Percentiles rank a stretch among this genome's conserved stretches.
Conservation (phyloP, 1,140 invertebrate species). For the Sitodiplosis mosellana region DNA sequence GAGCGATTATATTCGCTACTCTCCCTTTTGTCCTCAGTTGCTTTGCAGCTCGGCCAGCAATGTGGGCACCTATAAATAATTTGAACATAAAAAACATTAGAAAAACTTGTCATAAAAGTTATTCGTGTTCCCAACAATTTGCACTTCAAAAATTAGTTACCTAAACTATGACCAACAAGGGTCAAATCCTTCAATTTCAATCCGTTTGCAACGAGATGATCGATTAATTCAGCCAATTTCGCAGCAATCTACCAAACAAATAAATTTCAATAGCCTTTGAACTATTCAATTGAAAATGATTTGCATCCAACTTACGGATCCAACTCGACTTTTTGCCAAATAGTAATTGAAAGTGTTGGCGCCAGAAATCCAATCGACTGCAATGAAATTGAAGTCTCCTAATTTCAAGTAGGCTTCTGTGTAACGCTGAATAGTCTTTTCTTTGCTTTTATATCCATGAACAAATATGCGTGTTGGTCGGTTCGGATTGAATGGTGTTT, state of each 20-base stretch:
- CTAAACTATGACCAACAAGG: slow-evolving; percentile 10
- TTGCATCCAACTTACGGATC: not conserved
- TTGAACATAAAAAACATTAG: too few species aligned
- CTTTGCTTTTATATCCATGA: not conserved
- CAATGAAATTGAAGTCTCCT: not conserved
- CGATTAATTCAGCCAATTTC: not conserved
- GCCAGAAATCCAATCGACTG: not conserved
- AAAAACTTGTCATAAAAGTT: too few species aligned
- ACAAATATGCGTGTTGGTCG: not conserved
- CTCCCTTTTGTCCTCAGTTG: slow-evolving; percentile 6
- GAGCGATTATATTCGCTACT: slow-evolving; percentile 9
- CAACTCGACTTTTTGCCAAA: not conserved
- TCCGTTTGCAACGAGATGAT: not conserved
- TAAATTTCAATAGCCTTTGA: too few species aligned
- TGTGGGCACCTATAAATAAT: slow-evolving; percentile 17
- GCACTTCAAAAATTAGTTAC: too few species aligned
- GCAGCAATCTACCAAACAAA: too few species aligned
- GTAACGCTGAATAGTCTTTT: not conserved
- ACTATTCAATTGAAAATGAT: too few species aligned
- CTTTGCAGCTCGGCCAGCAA: slow-evolving; percentile 16
- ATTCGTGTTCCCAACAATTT: too few species aligned
- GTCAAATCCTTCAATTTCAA: not conserved
- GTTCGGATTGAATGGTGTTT: not conserved
- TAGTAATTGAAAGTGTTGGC: not conserved
- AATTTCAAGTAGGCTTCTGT: not conserved